Percentiles rank a stretch among this genome's conserved stretches.
phyloP scores from a whole-genome alignment of 35 echinoderm and acorn worm genomes.

The Stichopus chloronotus region DNA sequence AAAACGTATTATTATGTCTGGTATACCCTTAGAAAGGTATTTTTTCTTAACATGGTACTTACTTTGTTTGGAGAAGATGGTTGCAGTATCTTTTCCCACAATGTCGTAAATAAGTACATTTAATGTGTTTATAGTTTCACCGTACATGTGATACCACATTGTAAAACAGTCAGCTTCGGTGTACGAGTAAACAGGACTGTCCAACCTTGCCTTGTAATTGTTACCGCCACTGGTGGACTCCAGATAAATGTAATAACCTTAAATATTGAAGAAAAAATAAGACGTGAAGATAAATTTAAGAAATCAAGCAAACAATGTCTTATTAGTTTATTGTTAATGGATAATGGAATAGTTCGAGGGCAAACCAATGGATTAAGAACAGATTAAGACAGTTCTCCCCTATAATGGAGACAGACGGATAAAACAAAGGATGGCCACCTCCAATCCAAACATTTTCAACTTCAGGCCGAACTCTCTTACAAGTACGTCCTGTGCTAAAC shows the following conservation, averaged over 20 bases:
- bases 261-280: neutral
- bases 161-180: constrained; percentile 66
- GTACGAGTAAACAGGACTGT: constrained; percentile 54
- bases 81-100: neutral
- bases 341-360: too few species aligned
- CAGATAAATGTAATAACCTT: constrained; percentile 86
- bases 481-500: too few species aligned
- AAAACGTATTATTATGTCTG: too few species aligned
- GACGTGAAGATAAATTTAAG: neutral
- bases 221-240: constrained; percentile 49
- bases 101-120: constrained; percentile 46
- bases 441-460: too few species aligned
- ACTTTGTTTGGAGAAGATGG: constrained; percentile 4
- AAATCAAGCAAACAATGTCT: too few species aligned
- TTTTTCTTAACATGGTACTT: neutral
- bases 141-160: constrained; percentile 97
- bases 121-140: constrained; percentile 63
- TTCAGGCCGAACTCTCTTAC: too few species aligned
- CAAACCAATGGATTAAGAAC: too few species aligned
- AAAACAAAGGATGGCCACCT: too few species aligned
- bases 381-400: too few species aligned
- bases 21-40: too few species aligned
- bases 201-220: constrained; percentile 59
- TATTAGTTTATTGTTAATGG: too few species aligned
- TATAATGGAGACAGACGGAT: too few species aligned